Base-by-base conservation (phyloP, 2,797 vertebrate genomes). In the Centroberyx gerrardi region DNA sequence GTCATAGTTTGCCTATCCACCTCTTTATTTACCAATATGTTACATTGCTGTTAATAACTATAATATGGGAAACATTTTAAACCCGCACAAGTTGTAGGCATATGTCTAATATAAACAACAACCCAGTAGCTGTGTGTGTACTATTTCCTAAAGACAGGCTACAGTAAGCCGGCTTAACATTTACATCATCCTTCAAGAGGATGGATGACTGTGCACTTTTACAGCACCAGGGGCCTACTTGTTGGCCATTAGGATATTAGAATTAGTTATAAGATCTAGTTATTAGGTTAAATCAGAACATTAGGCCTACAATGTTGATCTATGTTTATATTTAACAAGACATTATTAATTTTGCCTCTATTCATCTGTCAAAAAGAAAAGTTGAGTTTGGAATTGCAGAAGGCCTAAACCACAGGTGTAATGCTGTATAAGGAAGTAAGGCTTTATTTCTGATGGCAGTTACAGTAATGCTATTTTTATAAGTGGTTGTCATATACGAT, bases 171-270 rank as follows among this genome's bases (percentile, higher is more conserved):
- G 44, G 68, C 14, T 83, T 65, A 58, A 62, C 65, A 28, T 66
- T 78, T 59, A 17, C 76, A 76, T 81, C 79, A 82, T 66, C 44
- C 28, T 60, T 22, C 12, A 63, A 75, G 55, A 76, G 81, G 59
- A 84, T 70, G 73, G 36, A 85, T 93, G 91, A 93, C 90, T 76
- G 18, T 75, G 90, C 91, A 88, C 60, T 89, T 92, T 83, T 67
- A 15, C 53, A 68, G 15, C 6, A 44, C 1, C 3, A 7, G 22
- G 22, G 31, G n/a, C 12, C 56, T 42, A 3, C 62, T 44, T 51
- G 27, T 64, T 2, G 7, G 27, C 6, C 8, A 3, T 48, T 55
- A 29, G 6, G 2, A 40, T 28, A 62, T 9, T 31, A 27, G 8
- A 7, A 3, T 13, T 18, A 27, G 5, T 27, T 58, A 8, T 58